phyloP scores from a whole-genome alignment of 2,113 vertebrate species.

The Podarcis muralis region DNA sequence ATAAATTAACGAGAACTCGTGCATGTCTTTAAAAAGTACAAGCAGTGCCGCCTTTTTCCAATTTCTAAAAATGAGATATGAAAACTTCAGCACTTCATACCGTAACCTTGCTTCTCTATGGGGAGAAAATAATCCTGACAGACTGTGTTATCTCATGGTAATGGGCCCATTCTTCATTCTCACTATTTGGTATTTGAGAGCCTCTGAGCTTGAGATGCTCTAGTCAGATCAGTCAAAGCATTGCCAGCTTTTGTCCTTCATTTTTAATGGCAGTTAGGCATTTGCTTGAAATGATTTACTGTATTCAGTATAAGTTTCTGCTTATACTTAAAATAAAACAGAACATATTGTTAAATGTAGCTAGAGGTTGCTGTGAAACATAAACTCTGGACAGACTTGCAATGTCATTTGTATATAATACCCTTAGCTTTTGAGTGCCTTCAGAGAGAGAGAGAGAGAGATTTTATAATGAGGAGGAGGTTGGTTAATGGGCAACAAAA shows the following conservation, averaged over 20 bases:
- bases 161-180: neutral
- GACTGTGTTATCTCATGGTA: conserved; percentile 8
- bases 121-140: neutral
- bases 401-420: neutral
- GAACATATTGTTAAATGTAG: neutral
- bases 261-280: neutral
- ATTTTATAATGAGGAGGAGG: neutral
- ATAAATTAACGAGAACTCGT: conserved; percentile 33
- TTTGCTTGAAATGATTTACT: neutral
- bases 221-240: conserved; percentile 16
- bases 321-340: neutral
- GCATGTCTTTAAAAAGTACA: neutral
- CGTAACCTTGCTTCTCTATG: fast-evolving
- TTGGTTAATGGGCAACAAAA: neutral
- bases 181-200: neutral
- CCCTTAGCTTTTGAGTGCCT: neutral
- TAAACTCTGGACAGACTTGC: neutral
- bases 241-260: neutral
- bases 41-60: neutral
- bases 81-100: fast-evolving
- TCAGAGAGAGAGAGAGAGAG: neutral
- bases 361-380: neutral
- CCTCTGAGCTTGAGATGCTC: neutral
- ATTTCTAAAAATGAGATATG: neutral
- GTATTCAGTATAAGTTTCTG: neutral